Base-by-base conservation (phyloP, 2,113 vertebrate genomes). In the Gallinago paraguaiae region DNA sequence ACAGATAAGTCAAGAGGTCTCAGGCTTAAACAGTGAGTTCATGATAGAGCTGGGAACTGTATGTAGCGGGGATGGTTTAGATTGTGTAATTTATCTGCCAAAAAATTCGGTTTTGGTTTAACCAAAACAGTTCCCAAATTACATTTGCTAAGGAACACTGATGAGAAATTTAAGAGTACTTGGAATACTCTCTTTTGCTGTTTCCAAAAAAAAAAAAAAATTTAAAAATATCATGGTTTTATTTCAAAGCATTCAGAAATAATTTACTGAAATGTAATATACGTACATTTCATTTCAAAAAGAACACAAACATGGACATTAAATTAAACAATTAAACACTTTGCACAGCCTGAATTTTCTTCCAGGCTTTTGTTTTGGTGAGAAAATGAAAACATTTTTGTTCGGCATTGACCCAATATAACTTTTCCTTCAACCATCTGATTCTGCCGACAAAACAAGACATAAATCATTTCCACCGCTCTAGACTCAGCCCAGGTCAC, bases 341-440 rank as follows among this genome's bases (percentile, higher is more conserved):
- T 45, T 48, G 25, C 41, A 67, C 31, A 85, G 54, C 59, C 82
- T 51, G 17, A 88, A 70, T 82, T 94, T 89, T 93, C 69, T 92
- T 91, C 53, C 61, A 97, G 57, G 30, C 35, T 95, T 94, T 91
- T 82, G 70, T 92, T 95, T 90, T 82, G 67, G 61, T 95, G 78
- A 95, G 50, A 79, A 94, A 94, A 92, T 19, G 70, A 94, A 94
- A 95, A 94, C 8, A 4, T 65, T 94, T 95, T 96, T 56, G 63
- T 80, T 96, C 57, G 0, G 22, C 67, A 59, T 30, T 95, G 90
- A 95, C 94, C 82, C 68, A 92, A 46, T 54, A 70, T 65, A 91
- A 92, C 77, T 91, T 89, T 78, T 79, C 69, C 48, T 95, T 89
- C 89, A 72, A 61, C 81, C 61, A 82, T 69, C 57, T 91, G 46